phyloP scores from a whole-genome alignment of 2,113 vertebrate genomes.

The Turnix velox region DNA sequence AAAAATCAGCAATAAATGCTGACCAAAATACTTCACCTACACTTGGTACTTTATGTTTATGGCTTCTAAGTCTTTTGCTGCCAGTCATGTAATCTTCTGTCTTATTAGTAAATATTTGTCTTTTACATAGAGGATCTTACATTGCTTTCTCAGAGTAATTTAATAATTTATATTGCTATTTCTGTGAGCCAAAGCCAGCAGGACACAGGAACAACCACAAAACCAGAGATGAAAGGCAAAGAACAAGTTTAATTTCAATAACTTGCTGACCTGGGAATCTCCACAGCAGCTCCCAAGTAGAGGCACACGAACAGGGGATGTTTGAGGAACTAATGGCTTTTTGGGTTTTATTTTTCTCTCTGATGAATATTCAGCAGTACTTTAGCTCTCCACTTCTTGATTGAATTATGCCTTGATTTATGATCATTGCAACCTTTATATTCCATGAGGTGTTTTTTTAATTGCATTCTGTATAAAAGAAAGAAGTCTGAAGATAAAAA shows the following conservation, averaged over 20 bases:
- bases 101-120: neutral
- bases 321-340: neutral
- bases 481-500: neutral
- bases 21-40: neutral
- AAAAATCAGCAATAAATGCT: neutral
- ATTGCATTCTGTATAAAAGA: neutral
- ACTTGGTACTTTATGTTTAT: neutral
- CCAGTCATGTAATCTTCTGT: neutral
- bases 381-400: neutral
- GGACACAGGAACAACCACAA: too few relatives aligned
- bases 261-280: too few relatives aligned
- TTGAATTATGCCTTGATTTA: neutral
- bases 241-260: too few relatives aligned
- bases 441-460: neutral
- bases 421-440: neutral
- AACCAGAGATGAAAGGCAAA: too few relatives aligned
- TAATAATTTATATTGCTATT: neutral
- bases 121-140: neutral
- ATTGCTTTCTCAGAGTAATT: neutral
- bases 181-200: too few relatives aligned
- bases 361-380: neutral
- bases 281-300: too few relatives aligned
- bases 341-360: neutral
- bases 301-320: too few relatives aligned
- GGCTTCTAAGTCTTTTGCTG: neutral